A percentile compares a stretch with the other conserved stretches of the same genome.
These are phyloP conservation scores for Phocoena sinus DNA, from an alignment of 2,113 vertebrate genomes.

Conservation along the genomic window DNA sequence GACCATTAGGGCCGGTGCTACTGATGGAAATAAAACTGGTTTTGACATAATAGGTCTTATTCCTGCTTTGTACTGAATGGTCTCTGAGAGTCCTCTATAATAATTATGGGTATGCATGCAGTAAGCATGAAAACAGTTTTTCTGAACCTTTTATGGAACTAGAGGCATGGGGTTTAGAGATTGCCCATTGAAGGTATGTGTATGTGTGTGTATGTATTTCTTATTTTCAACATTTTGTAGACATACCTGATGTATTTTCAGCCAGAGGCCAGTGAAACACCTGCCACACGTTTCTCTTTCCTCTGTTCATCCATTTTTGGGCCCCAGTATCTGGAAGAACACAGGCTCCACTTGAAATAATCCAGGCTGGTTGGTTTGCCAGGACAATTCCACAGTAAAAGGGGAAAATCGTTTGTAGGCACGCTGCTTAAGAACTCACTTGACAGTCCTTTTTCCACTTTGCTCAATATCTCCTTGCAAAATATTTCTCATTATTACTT, in stretches of 20 bases:
- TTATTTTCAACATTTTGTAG: not conserved
- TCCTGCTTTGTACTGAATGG: not conserved
- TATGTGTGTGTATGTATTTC: not conserved
- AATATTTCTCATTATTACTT: not conserved
- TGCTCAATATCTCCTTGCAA: not conserved
- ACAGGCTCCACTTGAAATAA: not conserved
- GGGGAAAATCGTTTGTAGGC: not conserved
- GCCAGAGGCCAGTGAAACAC: not conserved
- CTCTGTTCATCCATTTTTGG: not conserved
- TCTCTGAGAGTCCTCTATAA: not conserved
- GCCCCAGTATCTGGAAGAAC: not conserved
- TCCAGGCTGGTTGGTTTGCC: not conserved
- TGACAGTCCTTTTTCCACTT: not conserved
- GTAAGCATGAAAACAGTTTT: not conserved
- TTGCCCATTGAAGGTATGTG: not conserved
- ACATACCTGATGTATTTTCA: not conserved
- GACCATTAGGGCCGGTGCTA: not conserved
- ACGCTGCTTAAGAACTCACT: not conserved
- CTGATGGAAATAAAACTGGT: not conserved
- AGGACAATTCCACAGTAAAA: not conserved
- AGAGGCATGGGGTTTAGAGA: not conserved
- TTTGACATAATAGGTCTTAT: not conserved
- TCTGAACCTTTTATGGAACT: not conserved
- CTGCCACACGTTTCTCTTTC: not conserved
- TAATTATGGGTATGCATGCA: not conserved